Percentiles rank a stretch among this genome's conserved stretches.
Evolutionary conservation across 1,140 invertebrate genomes (phyloP).

Genomic region (Monomorium pharaonis): DNA sequence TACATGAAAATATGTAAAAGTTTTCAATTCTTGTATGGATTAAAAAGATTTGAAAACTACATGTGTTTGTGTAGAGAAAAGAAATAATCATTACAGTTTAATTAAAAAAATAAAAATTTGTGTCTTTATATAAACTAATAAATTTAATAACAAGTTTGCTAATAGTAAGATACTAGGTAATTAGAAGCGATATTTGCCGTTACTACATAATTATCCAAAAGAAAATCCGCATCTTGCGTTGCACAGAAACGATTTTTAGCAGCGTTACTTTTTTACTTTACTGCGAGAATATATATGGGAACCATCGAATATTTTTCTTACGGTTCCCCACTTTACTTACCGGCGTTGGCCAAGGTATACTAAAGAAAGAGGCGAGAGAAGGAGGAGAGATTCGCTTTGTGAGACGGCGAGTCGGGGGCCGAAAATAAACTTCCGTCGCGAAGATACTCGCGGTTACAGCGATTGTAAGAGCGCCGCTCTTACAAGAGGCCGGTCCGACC

Average conservation of each 20-base stretch:
- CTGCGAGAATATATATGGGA: neutral
- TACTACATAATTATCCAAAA: neutral
- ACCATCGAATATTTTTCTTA: neutral
- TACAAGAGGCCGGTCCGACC: conserved; percentile 49
- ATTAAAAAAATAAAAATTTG: neutral
- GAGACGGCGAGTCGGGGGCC: conserved; percentile 43
- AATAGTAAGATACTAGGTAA: neutral
- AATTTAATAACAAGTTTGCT: neutral
- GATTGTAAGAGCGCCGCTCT: conserved; percentile 49
- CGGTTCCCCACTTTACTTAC: neutral
- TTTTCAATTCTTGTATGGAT: too few species aligned
- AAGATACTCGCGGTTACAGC: conserved; percentile 41
- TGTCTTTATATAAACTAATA: neutral
- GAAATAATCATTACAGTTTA: neutral
- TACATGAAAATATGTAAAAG: too few species aligned
- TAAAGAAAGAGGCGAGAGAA: conserved; percentile 21
- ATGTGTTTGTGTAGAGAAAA: neutral
- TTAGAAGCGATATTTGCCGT: neutral
- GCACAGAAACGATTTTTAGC: neutral
- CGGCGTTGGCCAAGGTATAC: neutral
- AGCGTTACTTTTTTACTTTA: neutral
- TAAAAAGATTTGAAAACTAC: too few species aligned
- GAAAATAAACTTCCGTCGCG: conserved; percentile 67
- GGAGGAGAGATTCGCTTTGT: neutral
- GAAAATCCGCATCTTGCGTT: neutral